phyloP scores from a whole-genome alignment of 2,888 invertebrate species.

The Drosophila paramelanica region DNA sequence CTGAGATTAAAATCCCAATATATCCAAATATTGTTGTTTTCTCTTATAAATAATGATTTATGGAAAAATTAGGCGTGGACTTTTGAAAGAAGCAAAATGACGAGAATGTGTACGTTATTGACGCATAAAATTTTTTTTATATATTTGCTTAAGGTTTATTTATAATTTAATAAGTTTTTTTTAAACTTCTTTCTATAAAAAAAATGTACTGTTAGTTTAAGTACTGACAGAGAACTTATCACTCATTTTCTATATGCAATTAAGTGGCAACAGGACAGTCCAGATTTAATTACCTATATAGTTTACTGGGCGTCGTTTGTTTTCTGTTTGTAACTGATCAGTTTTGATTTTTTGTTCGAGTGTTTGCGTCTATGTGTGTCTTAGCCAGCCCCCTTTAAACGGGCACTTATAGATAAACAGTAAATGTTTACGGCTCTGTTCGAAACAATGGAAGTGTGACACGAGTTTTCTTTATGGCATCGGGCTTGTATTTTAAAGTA shows the following conservation, averaged over 20 bases:
- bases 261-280: not conserved
- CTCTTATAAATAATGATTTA: no score
- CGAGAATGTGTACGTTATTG: no score
- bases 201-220: no score
- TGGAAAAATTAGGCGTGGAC: no score
- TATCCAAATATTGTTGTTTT: no score
- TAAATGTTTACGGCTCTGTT: slow-evolving; percentile 40
- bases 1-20: no score
- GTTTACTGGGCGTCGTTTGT: slow-evolving; percentile 1
- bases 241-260: not conserved
- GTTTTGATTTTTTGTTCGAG: slow-evolving; percentile 7
- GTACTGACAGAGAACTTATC: no score
- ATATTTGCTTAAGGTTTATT: no score
- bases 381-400: slow-evolving; percentile 5
- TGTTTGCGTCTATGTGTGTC: not conserved
- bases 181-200: no score
- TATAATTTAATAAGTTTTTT: no score
- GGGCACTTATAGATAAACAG: slow-evolving; percentile 41
- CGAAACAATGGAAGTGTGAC: slow-evolving; percentile 26
- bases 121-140: no score
- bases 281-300: not conserved
- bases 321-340: slow-evolving; percentile 17
- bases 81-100: no score
- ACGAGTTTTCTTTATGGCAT: slow-evolving; percentile 12
- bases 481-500: slow-evolving; percentile 9